phyloP scores from a whole-genome alignment of 2,797 vertebrate species.

The Myripristis murdjan region DNA sequence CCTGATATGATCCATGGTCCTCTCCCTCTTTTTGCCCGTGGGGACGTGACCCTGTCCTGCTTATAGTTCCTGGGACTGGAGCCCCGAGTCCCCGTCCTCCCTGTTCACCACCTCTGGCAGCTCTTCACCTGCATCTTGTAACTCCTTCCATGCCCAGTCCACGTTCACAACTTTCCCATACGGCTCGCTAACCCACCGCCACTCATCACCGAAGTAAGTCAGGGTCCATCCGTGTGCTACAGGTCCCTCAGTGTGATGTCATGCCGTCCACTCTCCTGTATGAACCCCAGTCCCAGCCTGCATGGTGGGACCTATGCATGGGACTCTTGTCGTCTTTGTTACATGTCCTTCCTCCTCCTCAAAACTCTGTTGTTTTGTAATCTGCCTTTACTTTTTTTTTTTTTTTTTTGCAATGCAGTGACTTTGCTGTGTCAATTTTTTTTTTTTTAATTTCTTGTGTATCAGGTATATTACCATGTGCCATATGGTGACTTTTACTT shows the following conservation, averaged over 20 bases:
- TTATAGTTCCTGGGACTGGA: conserved; percentile 85
- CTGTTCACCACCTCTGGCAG: conserved; percentile 83
- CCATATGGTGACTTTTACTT: conserved; percentile 21
- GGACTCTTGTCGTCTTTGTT: conserved; percentile 45
- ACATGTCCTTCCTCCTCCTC: conserved; percentile 11
- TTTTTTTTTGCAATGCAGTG: conserved; percentile 40
- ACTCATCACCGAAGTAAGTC: conserved; percentile 86
- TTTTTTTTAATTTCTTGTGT: conserved; percentile 11
- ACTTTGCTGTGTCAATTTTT: conserved; percentile 44
- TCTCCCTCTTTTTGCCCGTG: conserved; percentile 61
- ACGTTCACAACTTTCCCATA: conserved; percentile 83
- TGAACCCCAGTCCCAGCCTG: conserved; percentile 49
- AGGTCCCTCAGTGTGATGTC: conserved; percentile 64
- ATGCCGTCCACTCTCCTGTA: conserved; percentile 23
- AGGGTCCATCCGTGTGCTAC: conserved; percentile 71
- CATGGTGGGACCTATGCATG: conserved; percentile 74
- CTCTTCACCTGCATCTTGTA: conserved; percentile 85
- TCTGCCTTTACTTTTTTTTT: background rate
- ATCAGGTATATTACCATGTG: conserved; percentile 2
- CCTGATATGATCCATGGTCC: conserved; percentile 65
- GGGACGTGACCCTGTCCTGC: conserved; percentile 73
- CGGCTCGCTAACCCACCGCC: conserved; percentile 84
- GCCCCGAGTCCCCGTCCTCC: conserved; percentile 83
- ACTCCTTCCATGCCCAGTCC: conserved; percentile 86
- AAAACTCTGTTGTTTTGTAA: conserved; percentile 20